Evolutionary conservation across 2,113 vertebrate genomes (phyloP).

Genomic region (Raja brachyura): DNA sequence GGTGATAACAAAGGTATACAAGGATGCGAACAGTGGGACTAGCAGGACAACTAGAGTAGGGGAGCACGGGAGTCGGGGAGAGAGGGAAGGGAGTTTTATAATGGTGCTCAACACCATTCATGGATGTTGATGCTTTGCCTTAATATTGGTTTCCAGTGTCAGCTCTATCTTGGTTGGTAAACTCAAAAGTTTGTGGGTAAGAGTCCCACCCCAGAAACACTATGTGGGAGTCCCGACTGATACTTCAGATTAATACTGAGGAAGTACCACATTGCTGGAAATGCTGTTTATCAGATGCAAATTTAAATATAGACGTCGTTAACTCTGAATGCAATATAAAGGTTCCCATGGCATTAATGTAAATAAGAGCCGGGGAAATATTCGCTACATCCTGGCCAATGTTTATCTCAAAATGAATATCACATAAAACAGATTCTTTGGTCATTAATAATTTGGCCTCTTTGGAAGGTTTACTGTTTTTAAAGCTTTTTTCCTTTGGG

Average conservation of each 20-base stretch:
- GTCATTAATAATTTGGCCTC: too few species aligned
- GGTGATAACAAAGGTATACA: too few species aligned
- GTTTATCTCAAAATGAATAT: neutral
- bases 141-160: too few species aligned
- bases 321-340: neutral
- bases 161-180: too few species aligned
- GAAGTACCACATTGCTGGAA: too few species aligned
- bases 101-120: neutral
- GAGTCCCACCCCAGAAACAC: neutral
- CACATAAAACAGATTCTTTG: neutral
- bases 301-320: neutral
- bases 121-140: neutral
- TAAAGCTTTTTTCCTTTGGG: neutral
- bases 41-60: too few species aligned
- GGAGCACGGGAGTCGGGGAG: too few species aligned
- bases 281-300: neutral
- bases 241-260: neutral
- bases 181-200: neutral
- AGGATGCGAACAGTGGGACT: too few species aligned
- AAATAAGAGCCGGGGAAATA: neutral
- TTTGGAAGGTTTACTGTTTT: too few species aligned
- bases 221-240: neutral
- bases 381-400: neutral
- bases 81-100: neutral
- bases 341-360: neutral